Base-by-base conservation (phyloP, 2,113 vertebrate species). In the Stictonetta naevosa region DNA sequence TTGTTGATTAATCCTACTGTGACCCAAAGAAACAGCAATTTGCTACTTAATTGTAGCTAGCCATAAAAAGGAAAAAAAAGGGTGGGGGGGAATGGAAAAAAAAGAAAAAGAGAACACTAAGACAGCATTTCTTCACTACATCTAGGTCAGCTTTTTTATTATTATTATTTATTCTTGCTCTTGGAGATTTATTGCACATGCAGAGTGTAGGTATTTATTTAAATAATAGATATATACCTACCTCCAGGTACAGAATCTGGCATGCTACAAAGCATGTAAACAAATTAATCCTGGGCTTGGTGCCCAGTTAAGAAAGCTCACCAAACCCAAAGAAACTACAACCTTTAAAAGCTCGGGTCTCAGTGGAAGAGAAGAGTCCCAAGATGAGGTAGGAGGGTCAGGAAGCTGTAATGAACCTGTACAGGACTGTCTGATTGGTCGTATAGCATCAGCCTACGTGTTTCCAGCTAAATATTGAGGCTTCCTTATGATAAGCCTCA, bases 261-360 rank as follows among this genome's bases (percentile, higher is more conserved):
- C 81, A 59, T 40, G 74, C 88, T 79, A 68, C 23, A 26, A 93
- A 86, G 13, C 59, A 73, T 59, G 50, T 86, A 94, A 96, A 92
- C 62, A 92, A 92, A 94, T 89, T 91, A 93, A 82, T 82, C 40
- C 80, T 79, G 76, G 95, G 88, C 92, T 87, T 63, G 58, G 40
- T 25, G 83, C 91, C 92, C 88, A 92, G 79, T 22, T 33, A 82
- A 89, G 83, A 75, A 78, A 74, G 25, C 44, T 91, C 40, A 94
- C 62, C 52, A 72, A 92, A 97, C 75, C 46, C 60, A 92, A 92
- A 60, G n/a, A 90, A 88, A 28, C 16, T 73, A 75, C 46, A 23
- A 13, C 50, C 53, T 48, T 48, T 22, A 74, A 90, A 91, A 81
- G 16, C 76, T 83, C 68, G 40, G 18, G 33, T 67, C 44, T 88